These are phyloP conservation scores for Hoplias malabaricus DNA, from an alignment of 2,113 vertebrate species.

Conservation along the genomic window DNA sequence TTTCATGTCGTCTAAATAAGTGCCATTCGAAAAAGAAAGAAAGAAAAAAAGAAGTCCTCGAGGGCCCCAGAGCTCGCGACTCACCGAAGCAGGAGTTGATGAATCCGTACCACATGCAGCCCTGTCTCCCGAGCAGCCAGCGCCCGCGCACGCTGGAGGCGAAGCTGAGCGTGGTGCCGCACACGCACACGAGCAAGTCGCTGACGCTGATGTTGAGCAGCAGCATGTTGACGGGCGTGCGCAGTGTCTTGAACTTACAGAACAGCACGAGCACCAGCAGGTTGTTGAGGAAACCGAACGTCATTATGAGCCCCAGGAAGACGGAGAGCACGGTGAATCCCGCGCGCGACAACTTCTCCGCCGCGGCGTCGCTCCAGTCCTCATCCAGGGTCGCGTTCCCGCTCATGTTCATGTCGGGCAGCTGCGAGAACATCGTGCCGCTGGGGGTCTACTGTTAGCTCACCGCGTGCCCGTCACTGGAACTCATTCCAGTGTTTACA, in stretches of 20 bases:
- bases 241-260: constrained; percentile 85
- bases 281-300: constrained; percentile 87
- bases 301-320: constrained; percentile 84
- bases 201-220: constrained; percentile 88
- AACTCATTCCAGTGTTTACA: background rate
- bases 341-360: constrained; percentile 67
- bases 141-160: constrained; percentile 79
- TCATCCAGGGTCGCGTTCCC: constrained; percentile 43
- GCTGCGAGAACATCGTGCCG: constrained; percentile 68
- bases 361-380: constrained; percentile 54
- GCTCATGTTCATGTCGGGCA: constrained; percentile 64
- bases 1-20: too few relatives aligned
- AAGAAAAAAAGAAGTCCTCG: too few relatives aligned
- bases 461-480: background rate
- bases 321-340: constrained; percentile 81
- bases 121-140: constrained; percentile 82
- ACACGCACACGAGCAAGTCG: constrained; percentile 87
- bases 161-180: constrained; percentile 86
- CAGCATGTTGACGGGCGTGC: constrained; percentile 87
- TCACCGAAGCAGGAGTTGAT: constrained; percentile 91
- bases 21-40: too few relatives aligned
- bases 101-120: constrained; percentile 89
- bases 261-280: constrained; percentile 83
- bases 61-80: constrained; percentile 38
- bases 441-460: constrained; percentile 45